Evolutionary conservation across 1,140 invertebrate genomes (phyloP).

Genomic region (Ceratina calcarata): DNA sequence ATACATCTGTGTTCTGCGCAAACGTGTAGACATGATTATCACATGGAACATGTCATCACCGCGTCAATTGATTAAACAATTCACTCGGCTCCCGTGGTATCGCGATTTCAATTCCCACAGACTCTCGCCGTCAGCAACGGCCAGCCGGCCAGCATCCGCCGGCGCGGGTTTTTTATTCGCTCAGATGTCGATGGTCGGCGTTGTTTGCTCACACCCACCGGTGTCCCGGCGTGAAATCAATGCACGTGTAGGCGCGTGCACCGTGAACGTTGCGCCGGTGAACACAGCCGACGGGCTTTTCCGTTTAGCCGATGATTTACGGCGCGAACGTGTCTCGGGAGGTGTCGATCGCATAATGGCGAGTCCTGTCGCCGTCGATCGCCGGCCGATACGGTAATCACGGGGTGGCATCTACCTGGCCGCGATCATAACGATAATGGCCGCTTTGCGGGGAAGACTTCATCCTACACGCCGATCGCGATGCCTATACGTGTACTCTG

Average conservation of each 20-base stretch:
- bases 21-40: neutral
- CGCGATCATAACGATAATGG: constrained; percentile 76
- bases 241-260: constrained; percentile 41
- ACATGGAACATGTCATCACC: neutral
- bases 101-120: constrained; percentile 17
- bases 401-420: constrained; percentile 74
- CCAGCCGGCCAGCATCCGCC: neutral
- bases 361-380: constrained; percentile 76
- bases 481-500: constrained; percentile 36
- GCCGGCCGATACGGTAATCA: constrained; percentile 76
- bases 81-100: no score
- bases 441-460: constrained; percentile 73
- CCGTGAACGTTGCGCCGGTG: constrained; percentile 49
- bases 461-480: constrained; percentile 65
- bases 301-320: constrained; percentile 75
- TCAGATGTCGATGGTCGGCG: neutral
- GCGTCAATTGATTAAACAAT: constrained; percentile 32
- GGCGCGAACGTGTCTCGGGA: constrained; percentile 73
- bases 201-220: constrained; percentile 29
- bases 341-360: constrained; percentile 78
- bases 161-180: neutral
- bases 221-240: constrained; percentile 43
- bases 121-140: neutral
- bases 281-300: constrained; percentile 69
- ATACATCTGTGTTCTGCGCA: no score